Conservation (phyloP, 2,888 invertebrate genomes). For the Sarcophaga variegata region DNA sequence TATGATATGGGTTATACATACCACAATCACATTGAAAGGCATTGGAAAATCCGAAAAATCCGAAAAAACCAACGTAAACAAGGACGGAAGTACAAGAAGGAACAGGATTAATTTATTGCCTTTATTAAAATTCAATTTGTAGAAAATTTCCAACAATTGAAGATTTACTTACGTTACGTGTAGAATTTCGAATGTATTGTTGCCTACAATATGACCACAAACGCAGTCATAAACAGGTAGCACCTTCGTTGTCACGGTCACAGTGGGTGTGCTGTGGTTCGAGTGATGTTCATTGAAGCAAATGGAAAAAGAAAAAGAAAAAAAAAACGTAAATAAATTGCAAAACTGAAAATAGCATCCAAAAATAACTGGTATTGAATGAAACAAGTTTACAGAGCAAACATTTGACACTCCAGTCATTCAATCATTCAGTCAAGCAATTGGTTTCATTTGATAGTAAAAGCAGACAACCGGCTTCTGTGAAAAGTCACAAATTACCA, state of each 20-base stretch:
- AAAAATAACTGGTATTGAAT: background rate
- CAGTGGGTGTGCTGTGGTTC: too few relatives aligned
- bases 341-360: too few relatives aligned
- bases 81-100: background rate
- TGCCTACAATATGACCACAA: background rate
- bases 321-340: background rate
- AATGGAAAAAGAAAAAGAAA: background rate
- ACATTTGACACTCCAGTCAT: background rate
- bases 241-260: too few relatives aligned
- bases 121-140: slow-evolving; percentile 53
- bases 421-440: background rate
- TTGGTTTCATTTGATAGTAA: background rate
- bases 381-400: background rate
- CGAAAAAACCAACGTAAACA: background rate
- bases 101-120: slow-evolving; percentile 23
- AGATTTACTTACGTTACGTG: slow-evolving; percentile 44
- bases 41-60: background rate
- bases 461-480: slow-evolving; percentile 24
- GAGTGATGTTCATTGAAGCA: background rate
- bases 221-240: background rate
- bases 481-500: slow-evolving; percentile 39
- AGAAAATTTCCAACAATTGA: slow-evolving; percentile 30
- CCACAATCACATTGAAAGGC: background rate
- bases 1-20: background rate
- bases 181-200: slow-evolving; percentile 2